phyloP scores from a whole-genome alignment of 2,888 invertebrate genomes.

The Patella ulyssiponensis region DNA sequence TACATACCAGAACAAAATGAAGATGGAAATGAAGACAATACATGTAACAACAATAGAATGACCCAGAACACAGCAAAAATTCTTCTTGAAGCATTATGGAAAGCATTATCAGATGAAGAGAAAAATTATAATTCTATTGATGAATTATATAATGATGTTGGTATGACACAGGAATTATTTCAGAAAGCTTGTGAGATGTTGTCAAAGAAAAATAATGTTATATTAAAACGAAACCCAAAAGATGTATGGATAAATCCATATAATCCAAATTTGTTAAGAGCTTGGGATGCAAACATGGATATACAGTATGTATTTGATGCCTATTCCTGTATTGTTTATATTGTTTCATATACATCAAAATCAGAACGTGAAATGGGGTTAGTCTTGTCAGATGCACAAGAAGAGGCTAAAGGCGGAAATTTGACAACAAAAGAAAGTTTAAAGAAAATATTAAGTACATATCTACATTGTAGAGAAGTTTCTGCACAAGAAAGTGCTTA shows the following conservation, averaged over 20 bases:
- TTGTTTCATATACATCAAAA: constrained; percentile 47
- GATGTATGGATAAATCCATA: constrained; percentile 14
- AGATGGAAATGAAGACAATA: not conserved
- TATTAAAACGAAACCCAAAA: not conserved
- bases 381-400: constrained; percentile 26
- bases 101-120: not conserved
- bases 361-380: constrained; percentile 32
- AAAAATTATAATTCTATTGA: constrained; percentile 12
- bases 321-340: constrained; percentile 44
- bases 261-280: constrained; percentile 26
- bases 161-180: constrained; percentile 7
- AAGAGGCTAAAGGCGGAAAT: constrained; percentile 30
- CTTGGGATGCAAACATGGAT: constrained; percentile 26
- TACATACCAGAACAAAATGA: not conserved
- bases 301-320: constrained; percentile 24
- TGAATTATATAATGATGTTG: not conserved
- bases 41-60: not conserved
- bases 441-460: constrained; percentile 26
- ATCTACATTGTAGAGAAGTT: constrained; percentile 35
- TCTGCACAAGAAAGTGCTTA: constrained; percentile 35
- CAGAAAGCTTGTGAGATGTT: constrained; percentile 8
- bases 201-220: not conserved
- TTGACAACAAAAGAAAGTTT: constrained; percentile 23
- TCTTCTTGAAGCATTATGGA: constrained; percentile 9
- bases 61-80: not conserved